Evolutionary conservation across 2,113 vertebrate species (phyloP).

Genomic region (Neomonachus schauinslandi): DNA sequence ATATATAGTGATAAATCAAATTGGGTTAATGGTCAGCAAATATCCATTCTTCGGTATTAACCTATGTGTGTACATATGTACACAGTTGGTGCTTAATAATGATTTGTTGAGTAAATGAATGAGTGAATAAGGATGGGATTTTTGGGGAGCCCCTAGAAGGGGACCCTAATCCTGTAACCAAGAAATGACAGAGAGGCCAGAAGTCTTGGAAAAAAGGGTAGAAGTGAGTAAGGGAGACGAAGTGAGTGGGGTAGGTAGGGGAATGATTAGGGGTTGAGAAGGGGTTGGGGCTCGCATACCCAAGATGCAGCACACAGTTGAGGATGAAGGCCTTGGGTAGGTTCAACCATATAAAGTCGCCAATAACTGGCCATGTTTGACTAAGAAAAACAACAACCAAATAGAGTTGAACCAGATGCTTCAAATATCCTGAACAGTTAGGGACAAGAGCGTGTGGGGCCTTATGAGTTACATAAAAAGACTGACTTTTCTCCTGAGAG

Average conservation of each 20-base stretch:
- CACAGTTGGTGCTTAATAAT: not conserved
- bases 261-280: rapidly evolving
- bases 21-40: not conserved
- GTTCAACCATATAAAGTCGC: not conserved
- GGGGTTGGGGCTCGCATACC: not conserved
- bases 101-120: not conserved
- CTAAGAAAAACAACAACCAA: not conserved
- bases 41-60: not conserved
- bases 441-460: not conserved
- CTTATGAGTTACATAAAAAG: not conserved
- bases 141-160: not conserved
- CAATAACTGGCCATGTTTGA: not conserved
- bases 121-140: not conserved
- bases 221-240: too few relatives aligned
- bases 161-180: not conserved
- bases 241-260: too few relatives aligned
- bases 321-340: not conserved
- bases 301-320: rapidly evolving
- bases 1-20: not conserved
- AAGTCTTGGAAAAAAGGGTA: not conserved
- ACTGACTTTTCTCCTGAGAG: not conserved
- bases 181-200: not conserved
- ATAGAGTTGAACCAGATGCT: not conserved
- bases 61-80: not conserved
- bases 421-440: not conserved